Percentiles rank a stretch among this genome's conserved stretches.
Evolutionary conservation across 2,797 vertebrate genomes (phyloP).

Genomic region (Gallinago nigripennis): DNA sequence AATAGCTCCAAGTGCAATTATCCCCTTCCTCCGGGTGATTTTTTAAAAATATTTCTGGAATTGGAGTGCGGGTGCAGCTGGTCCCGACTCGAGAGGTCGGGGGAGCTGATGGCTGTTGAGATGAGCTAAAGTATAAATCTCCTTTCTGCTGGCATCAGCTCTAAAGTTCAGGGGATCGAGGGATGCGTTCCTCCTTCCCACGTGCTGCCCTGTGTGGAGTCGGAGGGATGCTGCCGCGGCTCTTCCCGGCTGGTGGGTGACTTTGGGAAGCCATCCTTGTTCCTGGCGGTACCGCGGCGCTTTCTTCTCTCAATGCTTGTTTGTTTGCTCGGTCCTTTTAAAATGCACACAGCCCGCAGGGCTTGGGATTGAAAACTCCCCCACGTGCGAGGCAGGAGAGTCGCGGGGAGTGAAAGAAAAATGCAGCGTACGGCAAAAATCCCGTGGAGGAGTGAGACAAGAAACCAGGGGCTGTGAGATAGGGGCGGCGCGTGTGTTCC

Average conservation of each 20-base stretch:
- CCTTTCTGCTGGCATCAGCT: neutral
- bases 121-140: neutral
- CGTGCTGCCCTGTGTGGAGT: neutral
- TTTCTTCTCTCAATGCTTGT: neutral
- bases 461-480: neutral
- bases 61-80: neutral
- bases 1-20: neutral
- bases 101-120: neutral
- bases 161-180: neutral
- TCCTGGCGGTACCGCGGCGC: neutral
- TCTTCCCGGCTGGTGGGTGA: neutral
- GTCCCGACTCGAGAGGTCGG: neutral
- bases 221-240: neutral
- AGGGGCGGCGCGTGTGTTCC: rapidly evolving
- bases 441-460: neutral
- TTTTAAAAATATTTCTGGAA: neutral
- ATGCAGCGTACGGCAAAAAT: neutral
- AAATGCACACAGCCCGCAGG: neutral
- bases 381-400: neutral
- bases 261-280: neutral
- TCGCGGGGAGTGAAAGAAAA: neutral
- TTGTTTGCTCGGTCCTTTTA: neutral
- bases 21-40: neutral
- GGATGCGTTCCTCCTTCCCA: neutral
- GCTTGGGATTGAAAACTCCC: neutral